These are phyloP conservation scores for Campopleginae sp. DNA, from an alignment of 2,888 invertebrate species.

Conservation along the genomic window DNA sequence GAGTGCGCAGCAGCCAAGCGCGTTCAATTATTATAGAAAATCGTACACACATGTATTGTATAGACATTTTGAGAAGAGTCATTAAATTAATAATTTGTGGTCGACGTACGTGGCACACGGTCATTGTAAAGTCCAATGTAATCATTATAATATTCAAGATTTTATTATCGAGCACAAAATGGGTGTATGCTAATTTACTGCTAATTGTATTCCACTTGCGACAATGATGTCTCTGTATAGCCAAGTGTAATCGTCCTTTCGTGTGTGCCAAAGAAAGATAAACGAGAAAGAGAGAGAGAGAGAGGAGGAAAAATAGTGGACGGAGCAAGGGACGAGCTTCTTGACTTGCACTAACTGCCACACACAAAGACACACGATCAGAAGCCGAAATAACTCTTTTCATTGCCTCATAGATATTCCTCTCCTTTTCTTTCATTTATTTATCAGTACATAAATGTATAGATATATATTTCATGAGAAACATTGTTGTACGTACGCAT, in stretches of 20 bases:
- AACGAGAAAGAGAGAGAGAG: neutral
- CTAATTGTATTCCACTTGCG: conserved; percentile 83
- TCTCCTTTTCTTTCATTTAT: neutral
- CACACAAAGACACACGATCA: neutral
- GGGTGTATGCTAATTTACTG: conserved; percentile 83
- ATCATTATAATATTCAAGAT: conserved; percentile 83
- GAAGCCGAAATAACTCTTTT: neutral
- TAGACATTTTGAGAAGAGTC: conserved; percentile 68
- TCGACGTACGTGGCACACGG: conserved; percentile 77
- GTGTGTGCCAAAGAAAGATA: conserved; percentile 15
- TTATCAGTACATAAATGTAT: conserved; percentile 3
- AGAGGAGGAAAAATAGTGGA: neutral
- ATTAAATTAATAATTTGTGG: conserved; percentile 84
- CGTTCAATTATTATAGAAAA: neutral
- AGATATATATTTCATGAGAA: neutral
- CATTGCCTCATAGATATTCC: neutral
- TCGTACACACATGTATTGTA: neutral
- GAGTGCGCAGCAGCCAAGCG: neutral
- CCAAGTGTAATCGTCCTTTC: conserved; percentile 65
- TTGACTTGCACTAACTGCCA: neutral
- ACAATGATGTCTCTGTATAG: conserved; percentile 81
- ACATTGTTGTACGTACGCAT: conserved; percentile 1
- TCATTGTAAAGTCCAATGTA: conserved; percentile 83
- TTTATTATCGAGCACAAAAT: conserved; percentile 80
- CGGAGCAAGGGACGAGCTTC: neutral